These are phyloP conservation scores for Bicyclus anynana DNA, from an alignment of 1,140 invertebrate genomes.

Conservation along the genomic window DNA sequence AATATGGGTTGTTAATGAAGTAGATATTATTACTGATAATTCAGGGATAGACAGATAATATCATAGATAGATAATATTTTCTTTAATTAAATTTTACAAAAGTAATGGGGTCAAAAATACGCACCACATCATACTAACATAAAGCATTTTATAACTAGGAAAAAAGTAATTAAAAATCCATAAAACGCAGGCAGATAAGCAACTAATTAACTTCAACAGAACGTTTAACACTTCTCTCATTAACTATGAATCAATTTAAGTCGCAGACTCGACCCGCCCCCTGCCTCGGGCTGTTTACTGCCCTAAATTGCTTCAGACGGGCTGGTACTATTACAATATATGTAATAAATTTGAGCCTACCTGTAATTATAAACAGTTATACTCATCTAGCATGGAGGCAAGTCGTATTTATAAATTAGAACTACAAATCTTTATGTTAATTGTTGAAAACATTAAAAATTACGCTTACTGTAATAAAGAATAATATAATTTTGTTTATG, in stretches of 20 bases:
- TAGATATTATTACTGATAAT: too few relatives aligned
- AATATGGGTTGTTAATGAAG: too few relatives aligned
- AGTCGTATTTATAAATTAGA: slow-evolving; percentile 3
- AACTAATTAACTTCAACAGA: slow-evolving; percentile 37
- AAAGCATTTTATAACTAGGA: slow-evolving; percentile 9
- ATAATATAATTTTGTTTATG: too few relatives aligned
- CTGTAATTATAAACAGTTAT: slow-evolving; percentile 24
- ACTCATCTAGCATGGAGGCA: slow-evolving; percentile 6
- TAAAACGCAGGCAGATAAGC: slow-evolving; percentile 30
- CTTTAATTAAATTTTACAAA: too few relatives aligned
- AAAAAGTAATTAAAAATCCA: slow-evolving; percentile 40
- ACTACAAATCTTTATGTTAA: slow-evolving; percentile 1
- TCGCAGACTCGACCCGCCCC: slow-evolving; percentile 21
- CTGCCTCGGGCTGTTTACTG: slow-evolving; percentile 35
- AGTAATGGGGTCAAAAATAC: too few relatives aligned
- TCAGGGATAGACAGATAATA: too few relatives aligned
- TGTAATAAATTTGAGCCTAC: slow-evolving; percentile 18
- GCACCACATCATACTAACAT: too few relatives aligned
- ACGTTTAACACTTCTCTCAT: slow-evolving; percentile 54
- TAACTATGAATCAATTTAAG: slow-evolving; percentile 62
- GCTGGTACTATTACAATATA: slow-evolving; percentile 17
- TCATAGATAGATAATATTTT: too few relatives aligned
- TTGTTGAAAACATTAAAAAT: background rate
- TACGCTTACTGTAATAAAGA: background rate
- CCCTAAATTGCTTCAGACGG: slow-evolving; percentile 33